Percentiles rank a stretch among this genome's conserved stretches.
These are phyloP conservation scores for Holothuria scabra DNA, from an alignment of 53 echinoderm and acorn worm genomes.

Conservation along the genomic window DNA sequence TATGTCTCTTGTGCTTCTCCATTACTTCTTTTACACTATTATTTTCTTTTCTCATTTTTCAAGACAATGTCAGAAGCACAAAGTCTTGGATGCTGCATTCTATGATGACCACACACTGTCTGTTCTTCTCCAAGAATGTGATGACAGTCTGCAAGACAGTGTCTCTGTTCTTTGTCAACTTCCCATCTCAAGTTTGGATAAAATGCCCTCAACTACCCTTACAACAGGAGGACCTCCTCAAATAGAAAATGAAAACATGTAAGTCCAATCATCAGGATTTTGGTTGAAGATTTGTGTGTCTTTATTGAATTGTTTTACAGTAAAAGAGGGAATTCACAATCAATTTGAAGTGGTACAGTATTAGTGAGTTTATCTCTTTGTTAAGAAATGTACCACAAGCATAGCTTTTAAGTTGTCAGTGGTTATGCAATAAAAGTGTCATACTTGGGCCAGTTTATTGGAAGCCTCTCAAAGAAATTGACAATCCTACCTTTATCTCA, in stretches of 20 bases:
- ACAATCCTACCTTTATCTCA: too few species aligned
- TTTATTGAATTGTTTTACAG: too few species aligned
- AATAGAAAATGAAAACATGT: slow-evolving; percentile 61
- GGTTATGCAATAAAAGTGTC: too few species aligned
- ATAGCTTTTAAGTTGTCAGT: too few species aligned
- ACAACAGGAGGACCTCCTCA: slow-evolving; percentile 45
- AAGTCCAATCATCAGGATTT: slow-evolving; percentile 21
- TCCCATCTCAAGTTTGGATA: slow-evolving; percentile 57
- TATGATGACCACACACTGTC: slow-evolving; percentile 87
- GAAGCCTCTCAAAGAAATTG: too few species aligned
- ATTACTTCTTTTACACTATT: not conserved
- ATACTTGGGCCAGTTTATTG: too few species aligned
- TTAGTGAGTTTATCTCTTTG: too few species aligned
- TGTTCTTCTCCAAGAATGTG: slow-evolving; percentile 79
- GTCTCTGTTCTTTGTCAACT: slow-evolving; percentile 90
- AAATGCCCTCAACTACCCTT: slow-evolving; percentile 57
- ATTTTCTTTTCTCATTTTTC: not conserved
- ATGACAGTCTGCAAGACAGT: slow-evolving; percentile 32
- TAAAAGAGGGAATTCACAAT: too few species aligned
- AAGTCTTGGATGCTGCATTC: slow-evolving; percentile 81
- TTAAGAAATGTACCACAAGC: too few species aligned
- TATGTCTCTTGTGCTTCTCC: too few species aligned
- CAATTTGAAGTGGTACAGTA: too few species aligned
- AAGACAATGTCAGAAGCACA: slow-evolving; percentile 68
- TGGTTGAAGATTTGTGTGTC: not conserved